Evolutionary conservation across 2,888 invertebrate genomes (phyloP), one percentile per base, ranked within the genome.

Genomic region (Ornithoptera alexandrae): DNA sequence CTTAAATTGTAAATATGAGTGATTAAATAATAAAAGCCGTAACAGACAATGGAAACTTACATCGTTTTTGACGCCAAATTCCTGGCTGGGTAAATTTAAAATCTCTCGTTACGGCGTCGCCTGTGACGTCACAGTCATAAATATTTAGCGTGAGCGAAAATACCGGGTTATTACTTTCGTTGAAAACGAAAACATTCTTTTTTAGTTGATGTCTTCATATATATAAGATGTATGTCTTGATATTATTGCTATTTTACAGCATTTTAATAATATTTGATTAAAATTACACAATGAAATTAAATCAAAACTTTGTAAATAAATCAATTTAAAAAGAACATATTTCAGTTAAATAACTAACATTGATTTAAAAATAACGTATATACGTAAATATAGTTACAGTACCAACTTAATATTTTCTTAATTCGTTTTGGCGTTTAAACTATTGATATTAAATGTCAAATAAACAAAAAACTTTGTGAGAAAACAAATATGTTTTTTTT

Each of bases 61-160:
- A 60, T 57, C 36, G 39, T 53, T 59, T 66, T 53, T 65, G 68
- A 62, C 39, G 68, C 71, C 70, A 62, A 68, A 74, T 70, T 77
- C 79, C 78, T 73, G 78, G 72, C 78, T 77, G 77, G 76, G 79
- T 84, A 81, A 84, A 80, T 85, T 84, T 85, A 84, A 82, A 81
- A 77, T 76, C 72, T 71, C 78, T 77, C 82, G 84, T 74, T 83
- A 77, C 75, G 62, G 22, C 75, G 84, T 75, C 84, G 84, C 85
- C 82, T 76, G 79, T 84, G 82, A 82, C 85, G 82, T 77, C 71
- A 61, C 70, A 79, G 80, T 81, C 83, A 80, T 73, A 75, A 77
- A 76, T 79, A 76, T 82, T 80, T 79, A 81, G 75, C 39, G 7
- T 36, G 73, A 73, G 74, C 60, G 59, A 63, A 63, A 67, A 60